Evolutionary conservation across 2,113 vertebrate species (phyloP).

Genomic region (Catharus bicknelli): DNA sequence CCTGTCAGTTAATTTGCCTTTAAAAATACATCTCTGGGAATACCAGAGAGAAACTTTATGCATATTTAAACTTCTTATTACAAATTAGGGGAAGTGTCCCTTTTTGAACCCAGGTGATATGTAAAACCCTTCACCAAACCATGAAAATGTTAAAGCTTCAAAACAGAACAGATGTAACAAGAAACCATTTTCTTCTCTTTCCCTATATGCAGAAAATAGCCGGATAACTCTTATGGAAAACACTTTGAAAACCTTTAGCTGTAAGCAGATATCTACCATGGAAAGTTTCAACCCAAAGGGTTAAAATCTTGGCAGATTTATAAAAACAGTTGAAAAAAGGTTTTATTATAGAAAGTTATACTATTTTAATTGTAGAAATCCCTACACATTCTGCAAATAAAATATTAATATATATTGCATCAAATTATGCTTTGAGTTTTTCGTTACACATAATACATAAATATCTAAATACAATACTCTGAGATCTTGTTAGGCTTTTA

Average conservation of each 20-base stretch:
- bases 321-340: background rate
- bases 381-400: background rate
- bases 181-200: background rate
- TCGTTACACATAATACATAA: background rate
- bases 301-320: background rate
- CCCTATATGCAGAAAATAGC: background rate
- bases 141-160: background rate
- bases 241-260: background rate
- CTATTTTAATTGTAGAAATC: background rate
- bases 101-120: background rate
- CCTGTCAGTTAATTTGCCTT: background rate
- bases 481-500: background rate
- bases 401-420: background rate
- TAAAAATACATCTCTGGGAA: background rate
- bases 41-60: background rate
- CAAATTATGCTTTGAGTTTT: background rate
- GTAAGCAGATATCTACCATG: background rate
- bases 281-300: background rate
- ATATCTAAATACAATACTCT: background rate
- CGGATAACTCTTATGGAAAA: background rate
- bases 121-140: background rate
- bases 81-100: background rate
- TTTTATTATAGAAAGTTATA: background rate
- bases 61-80: background rate
- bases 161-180: background rate